phyloP scores from a whole-genome alignment of 1,140 invertebrate species.

The Luehdorfia chinensis region DNA sequence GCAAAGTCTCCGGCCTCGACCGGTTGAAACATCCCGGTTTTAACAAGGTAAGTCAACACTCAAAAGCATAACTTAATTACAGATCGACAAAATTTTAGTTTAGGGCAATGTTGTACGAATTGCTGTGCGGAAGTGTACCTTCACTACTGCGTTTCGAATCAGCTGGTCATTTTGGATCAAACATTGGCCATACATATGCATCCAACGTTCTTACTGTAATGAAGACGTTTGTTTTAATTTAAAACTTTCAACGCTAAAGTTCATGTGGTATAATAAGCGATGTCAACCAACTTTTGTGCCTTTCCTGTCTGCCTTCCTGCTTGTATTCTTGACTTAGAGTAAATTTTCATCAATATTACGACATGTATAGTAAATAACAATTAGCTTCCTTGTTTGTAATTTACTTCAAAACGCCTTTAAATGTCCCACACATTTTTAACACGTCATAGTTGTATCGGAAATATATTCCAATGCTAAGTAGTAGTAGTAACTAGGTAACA shows the following conservation, averaged over 20 bases:
- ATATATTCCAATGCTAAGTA: background rate
- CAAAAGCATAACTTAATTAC: too few relatives aligned
- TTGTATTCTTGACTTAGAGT: background rate
- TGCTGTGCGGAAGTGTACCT: conserved; percentile 37
- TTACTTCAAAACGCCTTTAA: too few relatives aligned
- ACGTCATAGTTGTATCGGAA: background rate
- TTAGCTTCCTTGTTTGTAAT: too few relatives aligned
- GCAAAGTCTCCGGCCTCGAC: conserved; percentile 82
- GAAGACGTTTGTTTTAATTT: conserved; percentile 36
- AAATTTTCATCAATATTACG: background rate
- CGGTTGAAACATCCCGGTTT: conserved; percentile 85
- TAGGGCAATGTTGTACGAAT: too few relatives aligned
- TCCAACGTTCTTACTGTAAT: conserved; percentile 19
- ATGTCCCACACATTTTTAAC: background rate
- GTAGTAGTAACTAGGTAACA: background rate
- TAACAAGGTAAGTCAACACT: conserved; percentile 82
- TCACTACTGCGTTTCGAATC: conserved; percentile 8
- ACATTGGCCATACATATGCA: conserved; percentile 10
- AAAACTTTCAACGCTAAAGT: background rate
- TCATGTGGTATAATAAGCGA: background rate
- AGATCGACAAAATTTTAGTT: too few relatives aligned
- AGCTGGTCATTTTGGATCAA: conserved; percentile 12
- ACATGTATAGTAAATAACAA: too few relatives aligned
- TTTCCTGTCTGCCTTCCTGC: background rate
- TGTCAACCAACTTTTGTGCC: conserved; percentile 41